A percentile compares a stretch with the other conserved stretches of the same genome.
phyloP scores from a whole-genome alignment of 2,113 vertebrate species.

The Synodontis membranacea region DNA sequence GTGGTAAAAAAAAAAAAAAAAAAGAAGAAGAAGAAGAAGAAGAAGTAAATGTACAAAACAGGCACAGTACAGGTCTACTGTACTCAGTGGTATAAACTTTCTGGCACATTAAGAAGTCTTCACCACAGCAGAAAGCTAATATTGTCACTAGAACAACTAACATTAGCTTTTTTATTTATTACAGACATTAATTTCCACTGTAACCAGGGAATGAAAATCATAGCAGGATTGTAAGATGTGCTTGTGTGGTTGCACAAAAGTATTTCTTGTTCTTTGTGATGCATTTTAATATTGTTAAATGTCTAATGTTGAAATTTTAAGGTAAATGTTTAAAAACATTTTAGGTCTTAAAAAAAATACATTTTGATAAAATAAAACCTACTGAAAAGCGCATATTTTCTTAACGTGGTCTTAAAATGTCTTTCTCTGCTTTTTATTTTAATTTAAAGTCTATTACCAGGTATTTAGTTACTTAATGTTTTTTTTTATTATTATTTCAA shows the following conservation, averaged over 20 bases:
- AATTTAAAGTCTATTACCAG: background rate
- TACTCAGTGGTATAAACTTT: background rate
- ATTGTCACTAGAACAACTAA: background rate
- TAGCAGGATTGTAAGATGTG: background rate
- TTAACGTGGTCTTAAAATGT: background rate
- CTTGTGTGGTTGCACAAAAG: background rate
- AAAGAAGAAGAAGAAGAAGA: too few species aligned
- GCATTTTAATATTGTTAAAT: background rate
- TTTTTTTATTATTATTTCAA: background rate
- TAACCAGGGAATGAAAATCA: background rate
- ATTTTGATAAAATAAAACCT: background rate
- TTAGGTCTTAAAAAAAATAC: background rate
- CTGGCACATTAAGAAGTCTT: background rate
- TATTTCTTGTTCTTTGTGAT: background rate
- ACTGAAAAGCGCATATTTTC: background rate
- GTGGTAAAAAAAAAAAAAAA: background rate
- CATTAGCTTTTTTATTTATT: background rate
- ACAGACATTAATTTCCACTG: background rate
- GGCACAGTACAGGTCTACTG: background rate
- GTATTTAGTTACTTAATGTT: background rate
- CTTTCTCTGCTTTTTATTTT: background rate
- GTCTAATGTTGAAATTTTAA: background rate
- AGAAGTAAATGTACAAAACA: background rate
- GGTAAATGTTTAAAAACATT: background rate
- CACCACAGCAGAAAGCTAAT: background rate